Conservation (phyloP, 2,888 invertebrate genomes). For the Geophilus truncorum region DNA sequence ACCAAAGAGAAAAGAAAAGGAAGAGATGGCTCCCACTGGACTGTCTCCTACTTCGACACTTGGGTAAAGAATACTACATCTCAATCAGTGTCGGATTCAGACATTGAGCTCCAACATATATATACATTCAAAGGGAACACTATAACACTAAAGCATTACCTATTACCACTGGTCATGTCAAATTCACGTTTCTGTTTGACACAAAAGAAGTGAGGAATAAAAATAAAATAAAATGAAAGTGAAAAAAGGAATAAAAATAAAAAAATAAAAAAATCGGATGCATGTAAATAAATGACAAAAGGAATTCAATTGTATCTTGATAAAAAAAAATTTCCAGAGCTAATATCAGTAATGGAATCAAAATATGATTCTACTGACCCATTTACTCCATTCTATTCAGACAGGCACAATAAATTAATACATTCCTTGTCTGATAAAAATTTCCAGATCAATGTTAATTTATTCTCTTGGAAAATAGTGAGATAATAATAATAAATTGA, state of each 20-base stretch:
- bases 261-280: not conserved
- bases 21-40: slow-evolving; percentile 12
- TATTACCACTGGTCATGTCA: not conserved
- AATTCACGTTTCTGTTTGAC: not conserved
- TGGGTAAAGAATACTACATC: not conserved
- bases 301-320: not conserved
- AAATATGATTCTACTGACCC: not conserved
- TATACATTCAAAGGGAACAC: not conserved
- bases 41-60: slow-evolving; percentile 15
- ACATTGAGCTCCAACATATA: not conserved
- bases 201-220: not conserved
- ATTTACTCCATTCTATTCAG: not conserved
- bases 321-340: not conserved
- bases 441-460: not conserved
- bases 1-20: slow-evolving; percentile 12
- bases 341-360: slow-evolving; percentile 1
- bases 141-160: not conserved
- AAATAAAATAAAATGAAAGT: not conserved
- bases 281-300: not conserved
- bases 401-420: not conserved
- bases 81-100: slow-evolving; percentile 20
- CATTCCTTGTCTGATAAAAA: not conserved
- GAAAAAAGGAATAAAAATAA: not conserved
- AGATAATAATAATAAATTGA: not conserved
- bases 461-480: not conserved